Evolutionary conservation across 2,888 invertebrate species (phyloP).

Genomic region (Cheilosia impressa): DNA sequence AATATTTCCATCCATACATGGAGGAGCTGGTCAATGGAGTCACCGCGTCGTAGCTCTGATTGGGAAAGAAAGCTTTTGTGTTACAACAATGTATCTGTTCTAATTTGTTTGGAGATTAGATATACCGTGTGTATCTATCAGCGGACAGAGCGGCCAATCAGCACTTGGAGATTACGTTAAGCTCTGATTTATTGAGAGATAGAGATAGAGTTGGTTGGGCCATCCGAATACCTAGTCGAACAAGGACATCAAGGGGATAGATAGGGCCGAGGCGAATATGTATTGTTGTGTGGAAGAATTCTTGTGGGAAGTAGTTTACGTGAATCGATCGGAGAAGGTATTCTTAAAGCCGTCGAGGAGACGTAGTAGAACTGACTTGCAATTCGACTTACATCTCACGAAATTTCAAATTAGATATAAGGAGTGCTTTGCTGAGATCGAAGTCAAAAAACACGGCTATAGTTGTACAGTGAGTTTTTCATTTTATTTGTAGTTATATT

Average conservation of each 20-base stretch:
- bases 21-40: constrained; percentile 30
- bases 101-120: constrained; percentile 31
- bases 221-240: neutral
- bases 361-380: too few relatives aligned
- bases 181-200: constrained; percentile 8
- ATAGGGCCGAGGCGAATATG: too few relatives aligned
- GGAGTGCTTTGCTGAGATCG: too few relatives aligned
- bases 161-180: constrained; percentile 45
- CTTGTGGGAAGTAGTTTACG: too few relatives aligned
- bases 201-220: neutral
- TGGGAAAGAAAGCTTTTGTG: constrained; percentile 46
- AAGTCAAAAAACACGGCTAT: too few relatives aligned
- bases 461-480: too few relatives aligned
- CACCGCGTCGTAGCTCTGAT: neutral
- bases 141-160: constrained; percentile 32
- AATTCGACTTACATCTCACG: too few relatives aligned
- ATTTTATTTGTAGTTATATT: too few relatives aligned
- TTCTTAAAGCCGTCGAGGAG: too few relatives aligned
- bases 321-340: too few relatives aligned
- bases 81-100: constrained; percentile 52
- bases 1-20: constrained; percentile 22
- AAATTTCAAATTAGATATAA: too few relatives aligned
- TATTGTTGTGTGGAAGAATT: too few relatives aligned
- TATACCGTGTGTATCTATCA: constrained; percentile 23
- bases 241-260: neutral